Conservation (phyloP, 1,140 invertebrate species). For the Atta colombica region DNA sequence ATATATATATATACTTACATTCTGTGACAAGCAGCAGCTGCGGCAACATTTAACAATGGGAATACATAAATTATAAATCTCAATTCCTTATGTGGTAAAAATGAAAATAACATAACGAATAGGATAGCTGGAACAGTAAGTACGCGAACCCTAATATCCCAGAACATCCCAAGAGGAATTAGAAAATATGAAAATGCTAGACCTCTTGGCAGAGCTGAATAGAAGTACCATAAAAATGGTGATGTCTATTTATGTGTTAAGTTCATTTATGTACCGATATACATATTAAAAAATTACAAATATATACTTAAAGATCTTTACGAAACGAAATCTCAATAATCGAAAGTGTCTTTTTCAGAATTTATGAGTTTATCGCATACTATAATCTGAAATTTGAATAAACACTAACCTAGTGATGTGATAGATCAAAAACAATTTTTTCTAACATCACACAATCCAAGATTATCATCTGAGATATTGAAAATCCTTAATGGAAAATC, state of each 20-base stretch:
- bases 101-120: conserved; percentile 97
- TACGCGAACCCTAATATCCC: conserved; percentile 90
- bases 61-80: conserved; percentile 99
- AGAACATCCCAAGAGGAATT: conserved; percentile 92
- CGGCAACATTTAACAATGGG: conserved; percentile 97
- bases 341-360: not conserved
- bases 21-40: conserved; percentile 94
- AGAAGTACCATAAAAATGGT: conserved; percentile 99
- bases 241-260: conserved; percentile 91
- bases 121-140: conserved; percentile 91
- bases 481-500: conserved; percentile 19
- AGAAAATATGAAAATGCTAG: conserved; percentile 93
- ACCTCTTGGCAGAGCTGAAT: conserved; percentile 97
- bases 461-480: conserved; percentile 30
- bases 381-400: not conserved
- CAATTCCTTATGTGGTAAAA: conserved; percentile 99
- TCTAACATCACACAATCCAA: not conserved
- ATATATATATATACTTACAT: conserved; percentile 91
- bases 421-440: conserved; percentile 1
- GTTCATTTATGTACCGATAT: conserved; percentile 54
- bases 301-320: not conserved
- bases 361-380: not conserved
- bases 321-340: not conserved
- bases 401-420: not conserved
- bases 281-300: not conserved